Percentiles rank a stretch among this genome's conserved stretches.
Conservation (phyloP, 1,140 invertebrate species). For the Cotesia glomerata region DNA sequence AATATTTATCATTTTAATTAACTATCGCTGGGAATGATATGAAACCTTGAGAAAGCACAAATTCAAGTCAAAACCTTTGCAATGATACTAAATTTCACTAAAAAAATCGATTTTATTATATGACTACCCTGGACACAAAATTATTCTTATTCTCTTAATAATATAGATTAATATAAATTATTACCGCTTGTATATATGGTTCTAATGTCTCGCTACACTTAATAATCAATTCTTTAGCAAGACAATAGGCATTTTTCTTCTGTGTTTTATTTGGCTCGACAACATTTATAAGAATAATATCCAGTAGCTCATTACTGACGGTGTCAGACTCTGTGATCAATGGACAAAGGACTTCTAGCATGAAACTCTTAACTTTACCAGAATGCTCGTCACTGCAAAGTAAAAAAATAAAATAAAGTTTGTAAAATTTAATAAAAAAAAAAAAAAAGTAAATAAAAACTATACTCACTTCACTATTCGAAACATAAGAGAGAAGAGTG, state of each 20-base stretch:
- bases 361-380: constrained; percentile 93
- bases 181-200: constrained; percentile 91
- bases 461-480: constrained; percentile 89
- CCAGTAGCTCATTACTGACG: constrained; percentile 90
- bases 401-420: neutral
- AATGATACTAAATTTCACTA: too few species aligned
- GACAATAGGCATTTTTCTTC: constrained; percentile 86
- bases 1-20: too few species aligned
- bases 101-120: too few species aligned
- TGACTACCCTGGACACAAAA: too few species aligned
- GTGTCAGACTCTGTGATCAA: constrained; percentile 94
- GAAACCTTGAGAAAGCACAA: too few species aligned
- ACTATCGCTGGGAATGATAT: too few species aligned
- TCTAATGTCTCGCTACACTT: constrained; percentile 92
- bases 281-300: constrained; percentile 93
- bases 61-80: too few species aligned
- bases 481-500: constrained; percentile 94
- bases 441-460: neutral
- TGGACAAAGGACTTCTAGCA: constrained; percentile 93
- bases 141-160: too few species aligned
- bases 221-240: constrained; percentile 90
- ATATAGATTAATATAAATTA: constrained; percentile 51
- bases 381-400: constrained; percentile 88
- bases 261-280: constrained; percentile 94
- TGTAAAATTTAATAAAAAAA: constrained; percentile 14